Evolutionary conservation across 2,888 invertebrate genomes (phyloP), one percentile per base, ranked within the genome.

Genomic region (Campoletis raptor): DNA sequence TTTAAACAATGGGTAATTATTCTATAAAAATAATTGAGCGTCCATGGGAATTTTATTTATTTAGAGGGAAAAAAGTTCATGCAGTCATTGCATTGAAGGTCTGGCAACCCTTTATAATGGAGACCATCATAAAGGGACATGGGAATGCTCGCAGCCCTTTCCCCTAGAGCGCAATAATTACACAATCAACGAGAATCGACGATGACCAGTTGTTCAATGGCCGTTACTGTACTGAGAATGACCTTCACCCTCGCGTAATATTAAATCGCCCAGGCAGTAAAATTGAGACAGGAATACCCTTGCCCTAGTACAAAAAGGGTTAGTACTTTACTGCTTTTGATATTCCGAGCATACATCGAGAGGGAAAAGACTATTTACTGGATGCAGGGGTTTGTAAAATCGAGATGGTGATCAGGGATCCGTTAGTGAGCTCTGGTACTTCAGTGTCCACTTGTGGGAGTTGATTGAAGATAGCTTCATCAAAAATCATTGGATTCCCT

Each of bases 111-210:
- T 30, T 30, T 61, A 61, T 61, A 30, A 61, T 15, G 61, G 15
- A 21, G n/a, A 45, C 64, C 30, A 48, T 67, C 66, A 73, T 69
- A 36, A 70, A 36, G 30, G 40, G 77, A 30, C 48, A 82, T 66
- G 37, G 36, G 61, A 85, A 80, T 83, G 64, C 61, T 64, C 57
- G 67, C 67, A 66, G 81, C 76, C 67, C 72, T 77, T 83, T 72
- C 48, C 85, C 85, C 83, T 66, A 82, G 87, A 86, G 86, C 81
- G 84, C 86, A 89, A 90, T 90, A 90, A 91, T 90, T 90, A 90
- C 90, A 89, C 89, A 89, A 90, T 90, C 90, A 89, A 88, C 86
- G 83, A 80, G 88, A 87, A 87, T 89, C 86, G 81, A 83, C 82
- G 85, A 85, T 85, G 83, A 80, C 87, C 85, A 82, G 74, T 48